Conservation (phyloP, 2,113 vertebrate species). For the Phyllopteryx taeniolatus region DNA sequence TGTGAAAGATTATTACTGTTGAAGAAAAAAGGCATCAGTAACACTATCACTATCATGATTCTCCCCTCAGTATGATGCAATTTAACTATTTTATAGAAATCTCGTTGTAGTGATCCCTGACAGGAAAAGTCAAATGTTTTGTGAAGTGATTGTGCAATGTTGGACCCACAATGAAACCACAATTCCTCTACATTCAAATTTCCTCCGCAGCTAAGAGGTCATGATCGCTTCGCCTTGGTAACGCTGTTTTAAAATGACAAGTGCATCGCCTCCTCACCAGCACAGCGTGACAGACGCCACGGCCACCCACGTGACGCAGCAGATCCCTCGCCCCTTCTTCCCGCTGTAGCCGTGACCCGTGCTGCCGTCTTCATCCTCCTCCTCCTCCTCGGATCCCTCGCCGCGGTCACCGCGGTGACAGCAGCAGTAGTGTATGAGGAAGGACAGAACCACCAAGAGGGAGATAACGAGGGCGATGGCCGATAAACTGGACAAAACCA, state of each 20-base stretch:
- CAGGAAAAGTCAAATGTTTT: too few relatives aligned
- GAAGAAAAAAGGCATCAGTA: too few relatives aligned
- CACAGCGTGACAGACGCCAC: constrained; percentile 84
- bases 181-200: neutral
- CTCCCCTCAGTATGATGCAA: neutral
- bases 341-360: constrained; percentile 74
- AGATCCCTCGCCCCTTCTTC: constrained; percentile 79
- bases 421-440: constrained; percentile 90
- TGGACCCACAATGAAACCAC: neutral
- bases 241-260: neutral
- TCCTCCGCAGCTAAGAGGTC: neutral
- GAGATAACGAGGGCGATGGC: constrained; percentile 84
- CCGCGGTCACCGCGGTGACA: constrained; percentile 73
- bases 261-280: constrained; percentile 75
- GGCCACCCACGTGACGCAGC: constrained; percentile 88
- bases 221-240: neutral
- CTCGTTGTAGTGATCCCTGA: neutral
- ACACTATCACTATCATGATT: too few relatives aligned
- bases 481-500: constrained; percentile 83
- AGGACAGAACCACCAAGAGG: constrained; percentile 83
- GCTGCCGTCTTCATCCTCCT: constrained; percentile 75
- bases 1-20: neutral
- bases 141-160: too few relatives aligned
- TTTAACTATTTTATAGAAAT: neutral
- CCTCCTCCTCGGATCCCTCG: constrained; percentile 77